Base-by-base conservation (phyloP, 2,797 vertebrate genomes). In the Toxotes lorentzi region DNA sequence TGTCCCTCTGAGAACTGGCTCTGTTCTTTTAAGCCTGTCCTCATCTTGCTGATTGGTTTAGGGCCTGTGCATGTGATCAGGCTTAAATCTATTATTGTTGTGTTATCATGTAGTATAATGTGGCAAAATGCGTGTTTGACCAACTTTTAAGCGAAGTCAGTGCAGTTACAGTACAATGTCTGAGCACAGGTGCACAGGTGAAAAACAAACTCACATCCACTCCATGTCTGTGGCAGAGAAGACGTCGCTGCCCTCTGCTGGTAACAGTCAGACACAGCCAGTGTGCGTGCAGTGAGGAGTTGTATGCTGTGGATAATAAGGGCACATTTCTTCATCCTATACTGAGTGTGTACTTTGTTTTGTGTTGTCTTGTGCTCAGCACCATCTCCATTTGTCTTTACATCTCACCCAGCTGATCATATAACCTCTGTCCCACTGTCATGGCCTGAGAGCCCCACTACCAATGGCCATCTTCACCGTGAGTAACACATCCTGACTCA, bases 321-420 rank as follows among this genome's bases (percentile, higher is more conserved):
- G 48, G 13, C 30, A 4, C 2, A 69, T 61, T 51, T 50, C 35
- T 21, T 68, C 61, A 48, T 78, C 24, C 47, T 40, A 2, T 12
- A 19, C 23, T 23, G n/a, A 23, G 11, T 71, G 34, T 82, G 12
- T 71, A n/a, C 43, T 32, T 84, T 70, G 48, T 70, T 64, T 32
- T 71, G 56, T 86, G 27, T 79, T 59, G 38, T 83, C 19, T 76
- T 35, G 72, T 86, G 51, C 68, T 90, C 78, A 86, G 16, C 17
- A 0, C 21, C 85, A 76, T 90, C 68, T 88, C 19, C 87, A 83
- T 86, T 40, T 90, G 65, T 91, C 43, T 79, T 62, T 58, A 3
- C 76, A 68, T 91, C 70, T 88, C 70, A 88, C 23, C 77, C 85
- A 95, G 94, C 87, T 63, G 90, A 92, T 87, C 87, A 90, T 73